Conservation (phyloP, 2,113 vertebrate species). For the Nesogale talazaci region DNA sequence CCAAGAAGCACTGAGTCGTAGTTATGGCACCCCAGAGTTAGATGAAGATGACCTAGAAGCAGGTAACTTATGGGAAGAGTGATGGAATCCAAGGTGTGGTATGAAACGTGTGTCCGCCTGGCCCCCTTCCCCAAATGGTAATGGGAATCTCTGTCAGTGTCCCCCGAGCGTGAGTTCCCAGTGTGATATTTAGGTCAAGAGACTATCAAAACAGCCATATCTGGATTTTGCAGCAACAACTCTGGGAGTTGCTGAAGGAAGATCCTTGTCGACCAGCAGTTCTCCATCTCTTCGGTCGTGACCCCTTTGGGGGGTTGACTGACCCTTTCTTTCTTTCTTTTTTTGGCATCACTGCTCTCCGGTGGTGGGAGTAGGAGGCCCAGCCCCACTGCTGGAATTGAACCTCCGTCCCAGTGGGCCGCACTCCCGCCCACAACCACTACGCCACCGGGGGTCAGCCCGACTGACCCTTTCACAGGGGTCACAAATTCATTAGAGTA, state of each 20-base stretch:
- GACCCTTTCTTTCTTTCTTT: too few species aligned
- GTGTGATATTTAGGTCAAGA: conserved; percentile 4
- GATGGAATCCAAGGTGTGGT: not conserved
- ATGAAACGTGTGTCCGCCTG: not conserved
- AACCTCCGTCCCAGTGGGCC: too few species aligned
- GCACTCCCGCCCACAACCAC: too few species aligned
- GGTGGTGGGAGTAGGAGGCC: too few species aligned
- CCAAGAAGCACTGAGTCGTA: conserved; percentile 95
- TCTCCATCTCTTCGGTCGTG: too few species aligned
- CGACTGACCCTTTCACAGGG: too few species aligned
- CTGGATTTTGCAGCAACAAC: not conserved
- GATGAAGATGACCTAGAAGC: conserved; percentile 98
- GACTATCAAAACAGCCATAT: not conserved
- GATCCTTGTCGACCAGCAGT: not conserved
- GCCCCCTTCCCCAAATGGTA: conserved; percentile 33
- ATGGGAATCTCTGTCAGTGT: not conserved
- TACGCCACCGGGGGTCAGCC: too few species aligned
- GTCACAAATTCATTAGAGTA: too few species aligned
- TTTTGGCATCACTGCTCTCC: too few species aligned
- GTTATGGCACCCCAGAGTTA: conserved; percentile 96
- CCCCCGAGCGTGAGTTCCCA: not conserved
- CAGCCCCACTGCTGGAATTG: too few species aligned
- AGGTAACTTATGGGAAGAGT: conserved; percentile 85
- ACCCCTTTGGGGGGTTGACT: too few species aligned
- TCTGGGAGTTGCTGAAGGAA: not conserved